phyloP scores from a whole-genome alignment of 2,113 vertebrate species.

The Hystrix cristata region DNA sequence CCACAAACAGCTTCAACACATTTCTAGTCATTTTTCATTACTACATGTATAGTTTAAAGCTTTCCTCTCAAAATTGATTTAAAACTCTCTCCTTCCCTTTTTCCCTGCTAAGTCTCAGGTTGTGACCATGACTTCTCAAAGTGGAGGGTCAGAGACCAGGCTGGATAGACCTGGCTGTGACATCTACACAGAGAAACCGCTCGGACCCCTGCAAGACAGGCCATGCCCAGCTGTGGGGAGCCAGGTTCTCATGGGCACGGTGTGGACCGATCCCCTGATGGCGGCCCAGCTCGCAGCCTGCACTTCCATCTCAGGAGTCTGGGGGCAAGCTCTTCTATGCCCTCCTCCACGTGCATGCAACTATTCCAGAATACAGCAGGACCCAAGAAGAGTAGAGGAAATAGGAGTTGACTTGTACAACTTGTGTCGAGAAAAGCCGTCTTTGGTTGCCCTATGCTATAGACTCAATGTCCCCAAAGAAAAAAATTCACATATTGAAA shows the following conservation, averaged over 20 bases:
- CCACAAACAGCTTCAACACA: neutral
- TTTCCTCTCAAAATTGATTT: slow-evolving; percentile 22
- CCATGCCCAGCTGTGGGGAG: neutral
- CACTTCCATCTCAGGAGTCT: neutral
- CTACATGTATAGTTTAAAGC: neutral
- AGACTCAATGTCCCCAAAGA: neutral
- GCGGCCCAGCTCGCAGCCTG: neutral
- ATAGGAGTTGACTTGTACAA: neutral
- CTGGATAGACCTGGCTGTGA: neutral
- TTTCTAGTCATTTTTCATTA: slow-evolving; percentile 44
- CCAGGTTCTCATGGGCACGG: too few relatives aligned
- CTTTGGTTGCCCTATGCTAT: neutral
- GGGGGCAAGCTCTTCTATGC: neutral
- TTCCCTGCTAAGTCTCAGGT: neutral
- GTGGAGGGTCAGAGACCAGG: neutral
- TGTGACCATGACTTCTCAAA: neutral
- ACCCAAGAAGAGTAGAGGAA: neutral
- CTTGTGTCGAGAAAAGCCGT: neutral
- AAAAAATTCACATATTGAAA: neutral
- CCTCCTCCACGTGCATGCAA: neutral
- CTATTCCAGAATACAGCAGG: neutral
- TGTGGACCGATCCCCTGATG: too few relatives aligned
- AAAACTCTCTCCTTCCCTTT: neutral
- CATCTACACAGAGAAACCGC: neutral
- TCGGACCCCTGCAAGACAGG: neutral